phyloP scores from a whole-genome alignment of 2,113 vertebrate species.

The Alosa alosa region DNA sequence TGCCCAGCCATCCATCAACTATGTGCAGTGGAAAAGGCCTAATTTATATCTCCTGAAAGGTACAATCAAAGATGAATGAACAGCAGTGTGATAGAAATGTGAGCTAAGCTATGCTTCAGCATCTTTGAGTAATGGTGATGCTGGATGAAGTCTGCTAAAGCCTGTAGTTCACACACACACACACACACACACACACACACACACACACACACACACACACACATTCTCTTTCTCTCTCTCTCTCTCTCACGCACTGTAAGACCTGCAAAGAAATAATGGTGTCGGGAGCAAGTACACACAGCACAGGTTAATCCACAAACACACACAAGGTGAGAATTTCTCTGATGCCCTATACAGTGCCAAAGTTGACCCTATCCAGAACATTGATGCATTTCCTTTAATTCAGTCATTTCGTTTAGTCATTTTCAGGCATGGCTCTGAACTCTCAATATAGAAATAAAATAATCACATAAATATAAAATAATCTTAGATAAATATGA shows the following conservation, averaged over 20 bases:
- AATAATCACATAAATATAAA: background rate
- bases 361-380: background rate
- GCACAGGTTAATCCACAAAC: background rate
- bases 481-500: background rate
- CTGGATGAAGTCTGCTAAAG: conserved; percentile 40
- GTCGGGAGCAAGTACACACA: background rate
- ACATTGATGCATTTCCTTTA: background rate
- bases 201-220: background rate
- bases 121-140: conserved; percentile 61
- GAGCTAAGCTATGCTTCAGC: conserved; percentile 64
- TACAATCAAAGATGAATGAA: conserved; percentile 77
- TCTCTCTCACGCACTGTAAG: background rate
- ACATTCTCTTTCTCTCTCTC: background rate
- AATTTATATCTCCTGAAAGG: conserved; percentile 76
- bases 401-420: too few relatives aligned
- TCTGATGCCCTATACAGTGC: background rate
- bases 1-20: conserved; percentile 70
- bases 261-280: background rate
- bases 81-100: conserved; percentile 68
- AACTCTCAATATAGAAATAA: background rate
- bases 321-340: background rate
- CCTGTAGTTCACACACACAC: background rate
- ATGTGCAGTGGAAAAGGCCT: conserved; percentile 66
- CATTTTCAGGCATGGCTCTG: too few relatives aligned
- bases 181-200: conserved; percentile 5